Evolutionary conservation across 2,888 invertebrate species (phyloP), one percentile per base, ranked within the genome.

Genomic region (Pyrocoelia pectoralis): DNA sequence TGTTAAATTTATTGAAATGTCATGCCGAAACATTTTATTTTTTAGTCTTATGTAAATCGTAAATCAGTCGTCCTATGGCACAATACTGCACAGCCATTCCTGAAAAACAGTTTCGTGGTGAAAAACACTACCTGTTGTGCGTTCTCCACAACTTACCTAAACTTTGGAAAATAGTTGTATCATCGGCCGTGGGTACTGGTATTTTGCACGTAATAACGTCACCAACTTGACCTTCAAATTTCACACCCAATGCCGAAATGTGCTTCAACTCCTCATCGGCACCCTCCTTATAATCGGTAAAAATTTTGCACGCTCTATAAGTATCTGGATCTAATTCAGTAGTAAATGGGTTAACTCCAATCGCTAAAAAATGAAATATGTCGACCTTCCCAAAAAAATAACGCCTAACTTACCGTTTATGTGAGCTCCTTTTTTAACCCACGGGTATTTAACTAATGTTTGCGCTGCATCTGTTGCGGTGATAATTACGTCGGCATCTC

Each of bases 41-140:
- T 33, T 33, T 33, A 3, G 3, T n/a, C 24, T 57, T 43, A 41
- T 72, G 58, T 24, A 66, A 56, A 60, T 78, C 74, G 67, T 82
- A 83, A 13, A 88, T 81, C 17, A 86, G 78, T 70, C 86, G 82
- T 1, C 86, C 88, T 51, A 87, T 82, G 28, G 86, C 84, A 28
- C 83, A 84, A 77, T 88, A 88, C 77, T 88, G 86, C 1, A 85
- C 80, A 0, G 87, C 87, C 83, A 88, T 84, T 33, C 88, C 88
- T 87, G 69, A 50, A 76, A 78, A n/a, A n/a, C n/a, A n/a, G n/a
- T n/a, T n/a, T n/a, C n/a, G n/a, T n/a, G n/a, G n/a, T n/a, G n/a
- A n/a, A n/a, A n/a, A n/a, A n/a, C n/a, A n/a, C n/a, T n/a, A n/a
- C n/a, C n/a, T n/a, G n/a, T n/a, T n/a, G n/a, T n/a, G n/a, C n/a